Conservation (phyloP, 2,797 vertebrate genomes). For the Rhynchotus rufescens region DNA sequence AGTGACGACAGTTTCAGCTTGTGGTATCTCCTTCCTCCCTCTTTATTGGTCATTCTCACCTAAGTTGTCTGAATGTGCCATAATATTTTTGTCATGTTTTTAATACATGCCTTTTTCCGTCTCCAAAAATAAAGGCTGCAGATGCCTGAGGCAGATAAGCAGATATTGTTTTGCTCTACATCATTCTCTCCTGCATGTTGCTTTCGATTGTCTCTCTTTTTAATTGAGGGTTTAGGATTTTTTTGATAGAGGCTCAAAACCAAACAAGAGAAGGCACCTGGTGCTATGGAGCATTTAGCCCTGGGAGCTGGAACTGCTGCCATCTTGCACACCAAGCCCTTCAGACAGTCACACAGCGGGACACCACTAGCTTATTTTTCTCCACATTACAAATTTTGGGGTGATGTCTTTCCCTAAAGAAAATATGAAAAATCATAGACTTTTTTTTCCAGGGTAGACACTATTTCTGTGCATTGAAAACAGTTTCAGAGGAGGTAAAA, state of each 20-base stretch:
- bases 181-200: background rate
- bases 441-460: background rate
- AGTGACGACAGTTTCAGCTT: background rate
- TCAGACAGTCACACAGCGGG: background rate
- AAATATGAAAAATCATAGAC: background rate
- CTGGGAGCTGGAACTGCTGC: background rate
- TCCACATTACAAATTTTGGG: background rate
- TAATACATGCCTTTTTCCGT: background rate
- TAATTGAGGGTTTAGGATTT: background rate
- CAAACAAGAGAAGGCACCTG: background rate
- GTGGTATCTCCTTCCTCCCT: background rate
- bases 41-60: background rate
- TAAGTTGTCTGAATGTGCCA: background rate
- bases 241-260: background rate
- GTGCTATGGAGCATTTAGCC: background rate
- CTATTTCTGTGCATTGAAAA: background rate
- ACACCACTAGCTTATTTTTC: background rate
- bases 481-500: background rate
- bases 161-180: background rate
- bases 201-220: background rate
- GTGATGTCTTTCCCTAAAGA: background rate
- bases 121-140: background rate
- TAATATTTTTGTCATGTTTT: background rate
- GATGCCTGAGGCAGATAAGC: background rate
- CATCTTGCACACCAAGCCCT: background rate